A percentile compares a stretch with the other conserved stretches of the same genome.
Evolutionary conservation across 2,113 vertebrate species (phyloP).

Genomic region (Kryptolebias marmoratus): DNA sequence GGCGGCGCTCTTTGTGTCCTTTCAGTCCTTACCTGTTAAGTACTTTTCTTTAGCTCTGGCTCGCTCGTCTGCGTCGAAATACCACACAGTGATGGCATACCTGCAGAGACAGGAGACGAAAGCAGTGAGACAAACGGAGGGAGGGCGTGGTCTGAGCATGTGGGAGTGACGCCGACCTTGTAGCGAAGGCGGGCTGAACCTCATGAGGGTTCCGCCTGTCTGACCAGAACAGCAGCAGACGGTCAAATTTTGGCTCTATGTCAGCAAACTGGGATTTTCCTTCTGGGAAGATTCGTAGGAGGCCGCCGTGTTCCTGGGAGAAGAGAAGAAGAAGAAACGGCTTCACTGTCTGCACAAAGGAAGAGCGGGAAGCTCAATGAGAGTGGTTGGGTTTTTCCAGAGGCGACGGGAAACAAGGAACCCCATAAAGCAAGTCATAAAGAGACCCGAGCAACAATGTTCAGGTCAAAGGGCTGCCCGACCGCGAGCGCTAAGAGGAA

Average conservation of each 20-base stretch:
- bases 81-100: constrained; percentile 99
- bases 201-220: constrained; percentile 98
- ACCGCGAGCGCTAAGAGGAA: constrained; percentile 58
- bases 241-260: constrained; percentile 98
- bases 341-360: no score
- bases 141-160: background rate
- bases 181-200: constrained; percentile 94
- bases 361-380: no score
- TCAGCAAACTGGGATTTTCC: constrained; percentile 97
- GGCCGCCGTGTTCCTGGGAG: constrained; percentile 91
- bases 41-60: constrained; percentile 98
- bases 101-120: constrained; percentile 71
- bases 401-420: no score
- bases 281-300: constrained; percentile 98
- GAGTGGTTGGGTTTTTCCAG: no score
- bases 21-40: constrained; percentile 86
- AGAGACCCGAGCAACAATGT: constrained; percentile 23
- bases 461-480: constrained; percentile 60
- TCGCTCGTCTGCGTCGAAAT: constrained; percentile 97
- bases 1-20: background rate
- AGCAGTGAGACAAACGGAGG: background rate
- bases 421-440: no score
- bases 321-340: constrained; percentile 23
- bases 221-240: constrained; percentile 98
- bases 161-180: constrained; percentile 81